Base-by-base conservation (phyloP, 2,888 invertebrate genomes). In the Thymelicus acteon region DNA sequence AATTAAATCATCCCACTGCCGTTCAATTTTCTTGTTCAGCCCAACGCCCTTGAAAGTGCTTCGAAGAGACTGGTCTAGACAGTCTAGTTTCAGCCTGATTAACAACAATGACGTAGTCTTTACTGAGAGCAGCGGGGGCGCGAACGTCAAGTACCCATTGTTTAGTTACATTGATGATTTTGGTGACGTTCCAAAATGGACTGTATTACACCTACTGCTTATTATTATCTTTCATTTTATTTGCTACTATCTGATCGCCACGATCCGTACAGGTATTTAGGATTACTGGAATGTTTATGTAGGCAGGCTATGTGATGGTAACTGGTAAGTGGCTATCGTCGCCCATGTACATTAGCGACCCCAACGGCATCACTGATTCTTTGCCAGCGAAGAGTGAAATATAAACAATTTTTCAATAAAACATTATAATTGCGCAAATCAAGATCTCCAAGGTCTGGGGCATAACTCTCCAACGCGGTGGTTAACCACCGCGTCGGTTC, bases 401-500 rank as follows among this genome's bases (percentile, higher is more conserved):
- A 40, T 40, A 40, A 40, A 8, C 31, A 3, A 31, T 31, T 31
- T 31, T 5, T 31, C 31, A 31, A 54, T 24, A 31, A 57, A 12
- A 31, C 24, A 57, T 15, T 10, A 12, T 24, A 24, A 57, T 13
- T 37, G 31, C 57, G 57, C 57, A 31, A 57, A 37, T 12, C 12
- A 8, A 8, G 44, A 44, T 44, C 24, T 31, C 44, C 47, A 47
- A 65, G 65, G 65, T 65, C n/a, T 39, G 24, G 44, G 24, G 44
- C 57, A 63, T 62, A 49, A 6, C 52, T 58, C 58, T 65, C 44
- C 47, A 65, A 31, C 54, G 62, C 12, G 15, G 65, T 39, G 65
- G 65, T 15, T 57, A 65, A 65, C 65, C 63, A 31, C 63, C 47
- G 13, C 52, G n/a, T 47, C 65, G 39, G 37, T 39, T 13, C 7